These are phyloP conservation scores for Timema cristinae DNA, from an alignment of 2,888 invertebrate genomes.

Conservation along the genomic window DNA sequence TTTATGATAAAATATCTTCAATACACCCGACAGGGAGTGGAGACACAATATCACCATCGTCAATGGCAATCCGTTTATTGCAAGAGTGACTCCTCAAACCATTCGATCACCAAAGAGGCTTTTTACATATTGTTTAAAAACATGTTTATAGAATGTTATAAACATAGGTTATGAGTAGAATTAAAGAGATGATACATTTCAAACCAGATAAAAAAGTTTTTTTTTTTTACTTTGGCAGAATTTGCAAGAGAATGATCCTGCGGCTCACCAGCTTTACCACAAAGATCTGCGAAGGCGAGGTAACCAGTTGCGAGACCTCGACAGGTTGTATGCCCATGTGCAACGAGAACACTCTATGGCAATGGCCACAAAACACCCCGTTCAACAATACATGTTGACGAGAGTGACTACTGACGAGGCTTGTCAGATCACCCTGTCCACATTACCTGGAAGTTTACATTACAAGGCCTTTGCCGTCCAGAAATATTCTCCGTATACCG, in stretches of 20 bases:
- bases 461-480: constrained; percentile 31
- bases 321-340: constrained; percentile 34
- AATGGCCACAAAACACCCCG: constrained; percentile 34
- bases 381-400: constrained; percentile 31
- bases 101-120: no score
- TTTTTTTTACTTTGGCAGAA: no score
- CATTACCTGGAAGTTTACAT: constrained; percentile 28
- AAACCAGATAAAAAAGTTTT: no score
- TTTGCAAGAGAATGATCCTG: constrained; percentile 2
- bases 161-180: no score
- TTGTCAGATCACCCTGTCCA: constrained; percentile 28
- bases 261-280: not conserved
- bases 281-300: constrained; percentile 18
- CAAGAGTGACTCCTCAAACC: no score
- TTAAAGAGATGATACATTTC: no score
- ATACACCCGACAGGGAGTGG: no score
- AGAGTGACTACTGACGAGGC: constrained; percentile 27
- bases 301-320: constrained; percentile 28
- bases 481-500: constrained; percentile 32
- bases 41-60: no score
- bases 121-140: no score
- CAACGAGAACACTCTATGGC: constrained; percentile 36
- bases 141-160: no score
- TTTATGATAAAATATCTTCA: no score
- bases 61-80: no score